Base-by-base conservation (phyloP, 1,140 invertebrate species). In the Drosophila elegans region DNA sequence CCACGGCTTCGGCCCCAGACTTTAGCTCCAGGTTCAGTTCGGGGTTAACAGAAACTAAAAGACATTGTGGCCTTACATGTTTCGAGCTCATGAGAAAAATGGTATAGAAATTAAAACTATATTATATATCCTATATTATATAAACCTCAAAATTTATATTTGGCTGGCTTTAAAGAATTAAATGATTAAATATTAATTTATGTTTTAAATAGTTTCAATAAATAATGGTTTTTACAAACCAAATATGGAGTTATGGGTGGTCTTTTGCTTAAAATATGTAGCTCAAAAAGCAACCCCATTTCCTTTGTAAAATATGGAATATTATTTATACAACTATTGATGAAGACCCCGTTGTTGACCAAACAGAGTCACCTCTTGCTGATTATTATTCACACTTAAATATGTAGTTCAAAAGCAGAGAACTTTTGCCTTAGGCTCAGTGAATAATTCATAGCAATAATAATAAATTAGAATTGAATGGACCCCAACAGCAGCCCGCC, bases 381-480 rank as follows among this genome's bases (percentile, higher is more conserved):
- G 36, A 38, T 38, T 38, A 11, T 12, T 3, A 38, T 4, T 39
- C n/a, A 4, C 12, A 9, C 12, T 39, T 16, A 51, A 32, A 12
- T 29, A 32, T 57, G 13, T 21, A 21, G 27, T 13, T 34, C 32
- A 10, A 25, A 10, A 27, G 21, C 32, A 13, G n/a, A 21, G 16
- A 21, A 21, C 56, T 29, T 34, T 39, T 57, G 42, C 38, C n/a
- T 39, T 3, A 52, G 32, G 49, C 13, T 51, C 32, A 36, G 16
- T 11, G 61, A 68, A 68, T 66, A 68, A 51, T 66, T 46, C 45
- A 67, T 41, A 3, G 45, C 38, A 42, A 34, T 67, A 64, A 67
- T 49, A 63, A 67, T 68, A 68, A 68, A 68, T 68, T 68, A 66
- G 42, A 64, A 64, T 67, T 49, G 59, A 49, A 68, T 68, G 45